phyloP scores from a whole-genome alignment of 2,888 invertebrate genomes.

The Mactromeris polynyma region DNA sequence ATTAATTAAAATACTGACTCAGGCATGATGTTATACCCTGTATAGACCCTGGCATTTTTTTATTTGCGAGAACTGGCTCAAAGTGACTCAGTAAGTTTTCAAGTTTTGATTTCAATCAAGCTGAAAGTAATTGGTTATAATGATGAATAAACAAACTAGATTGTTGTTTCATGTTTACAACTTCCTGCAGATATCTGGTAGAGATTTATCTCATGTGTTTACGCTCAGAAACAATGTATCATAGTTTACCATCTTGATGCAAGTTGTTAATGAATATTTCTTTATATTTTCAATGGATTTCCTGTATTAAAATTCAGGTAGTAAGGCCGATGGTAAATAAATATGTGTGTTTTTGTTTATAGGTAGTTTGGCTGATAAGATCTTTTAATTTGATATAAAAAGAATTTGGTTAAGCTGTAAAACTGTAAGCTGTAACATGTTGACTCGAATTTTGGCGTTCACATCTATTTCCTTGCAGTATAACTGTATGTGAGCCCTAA shows the following conservation, averaged over 20 bases:
- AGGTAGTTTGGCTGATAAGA: too few species aligned
- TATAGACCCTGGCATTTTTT: not conserved
- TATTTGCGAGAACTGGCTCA: not conserved
- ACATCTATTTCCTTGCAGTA: too few species aligned
- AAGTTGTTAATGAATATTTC: conserved; percentile 8
- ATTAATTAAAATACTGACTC: not conserved
- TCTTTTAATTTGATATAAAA: too few species aligned
- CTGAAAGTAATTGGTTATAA: not conserved
- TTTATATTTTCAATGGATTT: not conserved
- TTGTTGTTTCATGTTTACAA: conserved; percentile 3
- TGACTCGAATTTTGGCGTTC: too few species aligned
- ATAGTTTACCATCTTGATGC: not conserved
- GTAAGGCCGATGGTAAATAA: not conserved
- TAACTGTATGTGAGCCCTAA: too few species aligned
- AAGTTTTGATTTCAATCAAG: conserved; percentile 2
- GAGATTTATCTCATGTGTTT: conserved; percentile 4
- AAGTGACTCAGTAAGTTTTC: not conserved
- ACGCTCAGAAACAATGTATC: conserved; percentile 1
- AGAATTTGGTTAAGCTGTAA: too few species aligned
- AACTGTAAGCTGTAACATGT: too few species aligned
- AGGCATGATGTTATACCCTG: not conserved
- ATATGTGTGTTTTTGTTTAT: not conserved
- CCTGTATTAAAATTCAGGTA: not conserved
- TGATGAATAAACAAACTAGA: not conserved
- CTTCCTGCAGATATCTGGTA: conserved; percentile 4